Evolutionary conservation across 2,888 invertebrate genomes (phyloP), one percentile per base, ranked within the genome.

Genomic region (Sycophila texana): DNA sequence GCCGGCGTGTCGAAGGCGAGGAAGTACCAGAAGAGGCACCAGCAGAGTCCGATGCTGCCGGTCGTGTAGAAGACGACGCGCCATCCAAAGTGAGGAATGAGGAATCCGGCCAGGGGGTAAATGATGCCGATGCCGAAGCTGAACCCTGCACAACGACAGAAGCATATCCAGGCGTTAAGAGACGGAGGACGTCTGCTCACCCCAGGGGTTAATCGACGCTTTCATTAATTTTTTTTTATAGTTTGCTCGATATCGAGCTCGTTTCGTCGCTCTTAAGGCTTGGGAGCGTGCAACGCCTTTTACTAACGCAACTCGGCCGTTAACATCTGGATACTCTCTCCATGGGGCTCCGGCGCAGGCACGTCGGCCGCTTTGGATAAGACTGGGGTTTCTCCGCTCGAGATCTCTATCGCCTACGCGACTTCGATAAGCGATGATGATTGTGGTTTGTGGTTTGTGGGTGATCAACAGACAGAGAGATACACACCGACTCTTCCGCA

Each of bases 101-200:
- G 91, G 87, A 94, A 94, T 55, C 95, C 95, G 86, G 94, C 94
- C 58, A 95, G 89, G 16, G 94, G 94, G 88, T 95, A 95, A 51
- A 94, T 95, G 84, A 95, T 88, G 12, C 95, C 95, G 83, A 95
- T 95, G 30, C 95, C 95, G 86, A 95, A 94, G 87, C 94, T 94
- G 91, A 95, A 95, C 86, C 95, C 94, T 92, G 90, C 84, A 55
- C 67, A 81, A 71, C 20, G 20, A 72, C 18, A 80, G 74, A 71
- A 77, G 71, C 57, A 79, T 58, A 89, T 87, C 89, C 88, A 86
- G 88, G 88, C 83, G 87, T 90, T 90, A 90, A 87, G 90, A 85
- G 88, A 58, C 61, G 63, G 58, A 39, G 39, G 68, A 75, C 70
- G 63, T 51, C 86, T 83, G 88, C 89, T 88, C 89, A 89, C 88